Evolutionary conservation across 2,888 invertebrate species (phyloP), one percentile per base, ranked within the genome.

Genomic region (Enchytraeus crypticus): DNA sequence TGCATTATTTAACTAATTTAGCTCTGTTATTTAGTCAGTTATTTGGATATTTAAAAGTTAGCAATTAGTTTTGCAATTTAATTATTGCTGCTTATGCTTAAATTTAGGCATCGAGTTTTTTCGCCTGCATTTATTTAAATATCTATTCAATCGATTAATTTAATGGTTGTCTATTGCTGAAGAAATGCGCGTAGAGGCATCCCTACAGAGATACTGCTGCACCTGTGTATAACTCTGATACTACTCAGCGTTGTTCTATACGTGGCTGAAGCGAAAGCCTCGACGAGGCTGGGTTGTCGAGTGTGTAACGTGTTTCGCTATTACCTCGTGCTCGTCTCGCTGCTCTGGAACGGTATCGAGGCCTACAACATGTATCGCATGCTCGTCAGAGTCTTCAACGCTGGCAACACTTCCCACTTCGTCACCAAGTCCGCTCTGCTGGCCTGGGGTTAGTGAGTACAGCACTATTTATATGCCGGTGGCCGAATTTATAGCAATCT

Each of bases 381-480:
- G 58, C 58, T 65, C 3, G 49, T 65, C 29, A 53, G 49, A 32
- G 65, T 65, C 27, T 64, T 65, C 53, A 45, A 60, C 53, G 49
- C 46, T 14, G 18, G 18, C 38, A 43, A 60, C 23, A 43, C 60
- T 26, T 30, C 45, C 5, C 23, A 60, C 14, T 65, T 63, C 47
- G 55, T 65, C 11, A 23, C 46, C 29, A 65, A 58, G 29, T 63
- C 65, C 8, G 63, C 51, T n/a, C 5, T 55, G 34, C 4, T 65
- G 5, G 60, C 61, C 32, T 65, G 65, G 65, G 65, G 65, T 64
- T 27, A 51, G 47, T n/a, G n/a, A n/a, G n/a, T n/a, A n/a, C n/a
- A n/a, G n/a, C n/a, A n/a, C n/a, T n/a, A n/a, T n/a, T n/a, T n/a
- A n/a, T n/a, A n/a, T n/a, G n/a, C n/a, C n/a, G n/a, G n/a, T n/a